Conservation (phyloP, 2,888 invertebrate genomes). For the Omphaloscelis lunosa region DNA sequence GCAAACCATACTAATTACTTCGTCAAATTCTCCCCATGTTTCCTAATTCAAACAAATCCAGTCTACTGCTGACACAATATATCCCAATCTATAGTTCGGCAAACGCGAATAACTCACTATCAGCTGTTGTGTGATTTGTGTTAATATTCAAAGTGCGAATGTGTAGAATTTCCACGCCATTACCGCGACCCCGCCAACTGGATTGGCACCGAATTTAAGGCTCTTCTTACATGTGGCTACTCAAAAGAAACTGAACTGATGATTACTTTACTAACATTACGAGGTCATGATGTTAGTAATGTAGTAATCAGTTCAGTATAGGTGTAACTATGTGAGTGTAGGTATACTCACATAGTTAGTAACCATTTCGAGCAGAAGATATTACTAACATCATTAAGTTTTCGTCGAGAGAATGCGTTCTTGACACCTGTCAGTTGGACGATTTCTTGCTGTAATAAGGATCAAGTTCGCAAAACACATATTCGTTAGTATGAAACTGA, state of each 20-base stretch:
- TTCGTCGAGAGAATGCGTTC: too few species aligned
- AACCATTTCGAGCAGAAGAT: too few species aligned
- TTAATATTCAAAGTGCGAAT: constrained; percentile 64
- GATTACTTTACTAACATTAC: not conserved
- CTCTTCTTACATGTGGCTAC: not conserved
- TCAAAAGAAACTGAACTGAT: not conserved
- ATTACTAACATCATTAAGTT: too few species aligned
- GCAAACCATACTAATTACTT: not conserved
- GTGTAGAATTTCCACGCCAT: constrained; percentile 66
- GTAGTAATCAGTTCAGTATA: too few species aligned
- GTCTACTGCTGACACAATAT: constrained; percentile 35
- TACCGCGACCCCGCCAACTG: constrained; percentile 43
- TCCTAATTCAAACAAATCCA: constrained; percentile 4
- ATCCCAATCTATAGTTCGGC: constrained; percentile 24
- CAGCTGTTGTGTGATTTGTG: constrained; percentile 67
- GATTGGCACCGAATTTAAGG: constrained; percentile 26
- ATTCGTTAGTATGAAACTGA: too few species aligned
- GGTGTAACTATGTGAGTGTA: too few species aligned
- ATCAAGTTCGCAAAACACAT: too few species aligned
- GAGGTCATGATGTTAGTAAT: too few species aligned
- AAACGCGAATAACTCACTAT: constrained; percentile 54
- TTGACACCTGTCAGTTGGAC: too few species aligned
- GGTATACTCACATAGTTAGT: too few species aligned
- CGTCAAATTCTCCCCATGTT: not conserved
- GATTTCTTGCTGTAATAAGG: too few species aligned